These are phyloP conservation scores for Maconellicoccus hirsutus DNA, from an alignment of 1,140 invertebrate species.

Conservation along the genomic window DNA sequence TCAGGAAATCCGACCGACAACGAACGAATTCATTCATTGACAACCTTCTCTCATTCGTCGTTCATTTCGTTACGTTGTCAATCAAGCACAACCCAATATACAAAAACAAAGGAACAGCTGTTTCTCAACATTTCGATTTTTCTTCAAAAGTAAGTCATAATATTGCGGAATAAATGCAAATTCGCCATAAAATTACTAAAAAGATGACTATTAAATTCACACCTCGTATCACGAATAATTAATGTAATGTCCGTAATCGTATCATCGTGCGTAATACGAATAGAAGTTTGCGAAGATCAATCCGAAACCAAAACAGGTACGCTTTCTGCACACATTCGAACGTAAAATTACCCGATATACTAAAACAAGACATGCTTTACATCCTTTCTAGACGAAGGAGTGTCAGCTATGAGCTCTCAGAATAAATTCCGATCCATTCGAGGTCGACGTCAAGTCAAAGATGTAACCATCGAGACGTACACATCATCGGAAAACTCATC, in stretches of 20 bases:
- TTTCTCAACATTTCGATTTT: too few relatives aligned
- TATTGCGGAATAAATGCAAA: too few relatives aligned
- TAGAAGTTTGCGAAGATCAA: slow-evolving; percentile 1
- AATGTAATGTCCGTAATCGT: slow-evolving; percentile 13
- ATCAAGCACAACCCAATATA: too few relatives aligned
- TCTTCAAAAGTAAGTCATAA: too few relatives aligned
- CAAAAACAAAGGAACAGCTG: too few relatives aligned
- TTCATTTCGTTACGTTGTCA: too few relatives aligned
- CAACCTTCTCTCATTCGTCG: too few relatives aligned
- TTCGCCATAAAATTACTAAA: too few relatives aligned
- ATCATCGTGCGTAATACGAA: not conserved
- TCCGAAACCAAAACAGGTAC: slow-evolving; percentile 14
- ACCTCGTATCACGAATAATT: not conserved
- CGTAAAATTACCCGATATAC: too few relatives aligned
- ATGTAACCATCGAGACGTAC: not conserved
- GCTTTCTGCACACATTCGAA: not conserved
- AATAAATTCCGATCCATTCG: not conserved
- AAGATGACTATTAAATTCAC: too few relatives aligned
- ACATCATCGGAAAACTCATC: not conserved
- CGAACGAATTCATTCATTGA: too few relatives aligned
- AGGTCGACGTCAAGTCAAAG: not conserved
- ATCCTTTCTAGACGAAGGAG: not conserved
- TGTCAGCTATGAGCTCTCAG: not conserved
- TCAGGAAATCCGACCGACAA: too few relatives aligned
- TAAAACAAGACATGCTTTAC: not conserved